These are phyloP conservation scores for Macrosiphum euphorbiae DNA, from an alignment of 2,888 invertebrate genomes.

Conservation along the genomic window DNA sequence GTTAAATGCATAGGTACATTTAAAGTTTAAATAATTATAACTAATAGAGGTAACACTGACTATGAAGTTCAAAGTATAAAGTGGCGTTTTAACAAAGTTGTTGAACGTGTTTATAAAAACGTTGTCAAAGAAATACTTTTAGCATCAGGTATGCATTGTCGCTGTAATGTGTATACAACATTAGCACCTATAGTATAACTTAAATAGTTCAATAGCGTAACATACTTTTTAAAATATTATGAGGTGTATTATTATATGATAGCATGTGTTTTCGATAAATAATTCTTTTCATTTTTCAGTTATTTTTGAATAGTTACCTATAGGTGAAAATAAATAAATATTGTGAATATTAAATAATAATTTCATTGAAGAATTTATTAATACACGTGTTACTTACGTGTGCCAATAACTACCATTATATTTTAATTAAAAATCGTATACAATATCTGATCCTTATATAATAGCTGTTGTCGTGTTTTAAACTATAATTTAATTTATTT, in stretches of 20 bases:
- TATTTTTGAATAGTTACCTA: neutral
- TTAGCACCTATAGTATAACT: neutral
- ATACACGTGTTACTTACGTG: neutral
- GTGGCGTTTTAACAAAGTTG: constrained; percentile 4
- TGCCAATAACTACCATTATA: neutral
- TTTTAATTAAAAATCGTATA: neutral
- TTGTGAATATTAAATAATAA: neutral
- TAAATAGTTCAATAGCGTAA: neutral
- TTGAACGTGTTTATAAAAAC: neutral
- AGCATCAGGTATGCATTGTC: neutral
- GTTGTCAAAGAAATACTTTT: constrained; percentile 3
- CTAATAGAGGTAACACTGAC: neutral
- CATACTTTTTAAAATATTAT: neutral
- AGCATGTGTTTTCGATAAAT: neutral
- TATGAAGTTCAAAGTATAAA: neutral
- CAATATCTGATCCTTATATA: too few species aligned
- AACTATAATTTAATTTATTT: neutral
- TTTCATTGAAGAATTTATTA: neutral
- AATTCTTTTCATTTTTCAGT: neutral
- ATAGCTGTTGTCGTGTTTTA: neutral
- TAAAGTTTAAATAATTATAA: neutral
- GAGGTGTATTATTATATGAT: neutral
- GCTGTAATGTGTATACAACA: neutral
- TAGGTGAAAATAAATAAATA: neutral
- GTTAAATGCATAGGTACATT: neutral